A percentile compares a stretch with the other conserved stretches of the same genome.
Evolutionary conservation across 2,797 vertebrate species (phyloP).

Genomic region (Varecia variegata): DNA sequence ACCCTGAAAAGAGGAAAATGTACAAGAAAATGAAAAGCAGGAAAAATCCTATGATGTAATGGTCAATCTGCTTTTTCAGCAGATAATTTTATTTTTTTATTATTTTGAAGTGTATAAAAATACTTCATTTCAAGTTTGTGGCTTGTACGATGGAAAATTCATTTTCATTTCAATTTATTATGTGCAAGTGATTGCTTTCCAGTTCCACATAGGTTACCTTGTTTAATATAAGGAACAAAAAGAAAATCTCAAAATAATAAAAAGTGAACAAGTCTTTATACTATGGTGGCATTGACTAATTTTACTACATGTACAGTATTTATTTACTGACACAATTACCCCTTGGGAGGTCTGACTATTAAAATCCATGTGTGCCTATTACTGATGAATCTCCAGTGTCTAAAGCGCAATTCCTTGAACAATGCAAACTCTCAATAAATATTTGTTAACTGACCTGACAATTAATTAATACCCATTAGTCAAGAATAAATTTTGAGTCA

Average conservation of each 20-base stretch:
- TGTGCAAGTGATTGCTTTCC: neutral
- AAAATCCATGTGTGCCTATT: neutral
- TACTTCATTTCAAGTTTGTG: neutral
- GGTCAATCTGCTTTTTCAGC: neutral
- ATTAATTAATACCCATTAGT: constrained; percentile 51
- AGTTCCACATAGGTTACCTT: neutral
- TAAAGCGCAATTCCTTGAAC: neutral
- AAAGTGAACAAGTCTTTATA: neutral
- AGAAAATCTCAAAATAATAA: neutral
- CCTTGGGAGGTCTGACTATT: neutral
- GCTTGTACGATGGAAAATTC: neutral
- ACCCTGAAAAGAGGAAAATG: neutral
- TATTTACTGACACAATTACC: neutral
- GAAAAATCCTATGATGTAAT: neutral
- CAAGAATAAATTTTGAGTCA: constrained; percentile 36
- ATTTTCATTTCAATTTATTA: neutral
- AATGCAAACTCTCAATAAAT: constrained; percentile 27
- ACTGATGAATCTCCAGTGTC: neutral
- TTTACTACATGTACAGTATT: neutral
- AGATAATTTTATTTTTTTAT: neutral
- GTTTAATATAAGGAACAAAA: neutral
- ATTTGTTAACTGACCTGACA: constrained; percentile 50
- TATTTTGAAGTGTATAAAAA: neutral
- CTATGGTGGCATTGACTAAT: neutral
- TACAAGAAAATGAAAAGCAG: neutral